Evolutionary conservation across 2,888 invertebrate species (phyloP).

Genomic region (Glyphotaelius pellucidus): DNA sequence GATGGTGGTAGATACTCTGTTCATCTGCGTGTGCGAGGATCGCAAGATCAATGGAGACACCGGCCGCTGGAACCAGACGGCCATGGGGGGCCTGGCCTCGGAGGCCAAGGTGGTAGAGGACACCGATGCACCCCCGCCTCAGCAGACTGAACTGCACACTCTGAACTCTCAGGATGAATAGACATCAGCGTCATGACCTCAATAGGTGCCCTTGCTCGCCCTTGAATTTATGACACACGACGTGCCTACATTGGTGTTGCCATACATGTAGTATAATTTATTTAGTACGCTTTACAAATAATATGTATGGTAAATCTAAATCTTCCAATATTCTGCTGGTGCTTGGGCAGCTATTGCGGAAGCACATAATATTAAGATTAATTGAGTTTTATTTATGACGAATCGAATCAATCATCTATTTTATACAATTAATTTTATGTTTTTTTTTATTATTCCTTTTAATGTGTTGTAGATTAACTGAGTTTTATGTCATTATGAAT

Average conservation of each 20-base stretch:
- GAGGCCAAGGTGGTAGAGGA: slow-evolving; percentile 37
- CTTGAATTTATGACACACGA: not conserved
- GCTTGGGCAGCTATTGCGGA: not conserved
- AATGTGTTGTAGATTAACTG: too few species aligned
- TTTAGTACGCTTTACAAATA: not conserved
- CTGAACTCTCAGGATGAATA: slow-evolving; percentile 69
- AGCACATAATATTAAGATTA: not conserved
- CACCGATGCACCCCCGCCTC: slow-evolving; percentile 64
- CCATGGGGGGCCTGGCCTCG: slow-evolving; percentile 72
- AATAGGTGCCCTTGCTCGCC: not conserved
- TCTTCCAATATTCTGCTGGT: not conserved
- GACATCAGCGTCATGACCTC: not conserved
- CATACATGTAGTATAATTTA: not conserved
- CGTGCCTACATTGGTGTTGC: not conserved
- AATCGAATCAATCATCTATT: slow-evolving; percentile 2
- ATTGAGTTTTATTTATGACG: not conserved
- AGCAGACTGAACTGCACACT: slow-evolving; percentile 62
- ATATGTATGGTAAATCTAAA: not conserved
- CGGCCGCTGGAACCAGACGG: slow-evolving; percentile 80
- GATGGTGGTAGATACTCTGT: slow-evolving; percentile 96
- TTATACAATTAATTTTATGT: not conserved
- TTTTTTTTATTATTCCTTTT: too few species aligned
- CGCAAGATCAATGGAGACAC: slow-evolving; percentile 88
- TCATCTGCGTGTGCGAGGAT: slow-evolving; percentile 96
- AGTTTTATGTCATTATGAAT: not conserved